Percentiles rank a stretch among this genome's conserved stretches.
phyloP scores from a whole-genome alignment of 2,888 invertebrate genomes.

The Drosophila macrothrix region DNA sequence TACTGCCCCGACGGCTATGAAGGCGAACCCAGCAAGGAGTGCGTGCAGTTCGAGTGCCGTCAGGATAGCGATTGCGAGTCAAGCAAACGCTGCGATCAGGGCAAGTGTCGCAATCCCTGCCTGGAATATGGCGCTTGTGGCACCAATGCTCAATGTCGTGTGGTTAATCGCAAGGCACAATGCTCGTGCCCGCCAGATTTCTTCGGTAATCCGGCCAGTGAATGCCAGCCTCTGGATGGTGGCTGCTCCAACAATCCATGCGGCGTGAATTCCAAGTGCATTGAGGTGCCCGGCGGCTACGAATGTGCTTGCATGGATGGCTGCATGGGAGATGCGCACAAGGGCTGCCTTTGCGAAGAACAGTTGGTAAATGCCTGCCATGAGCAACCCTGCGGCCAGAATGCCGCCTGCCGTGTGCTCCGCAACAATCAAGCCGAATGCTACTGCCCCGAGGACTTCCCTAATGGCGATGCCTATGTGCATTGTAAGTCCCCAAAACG shows the following conservation, averaged over 20 bases:
- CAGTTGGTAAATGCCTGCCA: slow-evolving; percentile 90
- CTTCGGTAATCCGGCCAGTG: slow-evolving; percentile 89
- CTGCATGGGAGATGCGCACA: slow-evolving; percentile 92
- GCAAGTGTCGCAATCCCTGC: slow-evolving; percentile 94
- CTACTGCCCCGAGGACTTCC: slow-evolving; percentile 93
- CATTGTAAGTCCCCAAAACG: slow-evolving; percentile 89
- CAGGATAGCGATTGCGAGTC: slow-evolving; percentile 91
- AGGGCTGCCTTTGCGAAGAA: slow-evolving; percentile 91
- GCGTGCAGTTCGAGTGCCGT: slow-evolving; percentile 91
- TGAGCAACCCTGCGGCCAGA: slow-evolving; percentile 91
- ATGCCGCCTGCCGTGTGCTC: slow-evolving; percentile 91
- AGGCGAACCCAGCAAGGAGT: slow-evolving; percentile 91
- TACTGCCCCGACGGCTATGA: slow-evolving; percentile 94
- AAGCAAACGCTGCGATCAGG: slow-evolving; percentile 90
- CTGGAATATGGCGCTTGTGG: slow-evolving; percentile 91
- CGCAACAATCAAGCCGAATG: slow-evolving; percentile 90
- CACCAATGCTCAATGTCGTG: slow-evolving; percentile 93
- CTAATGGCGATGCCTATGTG: slow-evolving; percentile 93
- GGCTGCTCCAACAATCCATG: slow-evolving; percentile 93
- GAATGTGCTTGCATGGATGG: slow-evolving; percentile 93
- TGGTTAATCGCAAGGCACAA: slow-evolving; percentile 90
- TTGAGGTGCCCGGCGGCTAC: slow-evolving; percentile 91
- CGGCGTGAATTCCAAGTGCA: slow-evolving; percentile 93
- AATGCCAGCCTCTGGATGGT: slow-evolving; percentile 89
- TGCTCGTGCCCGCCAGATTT: slow-evolving; percentile 92